Conservation (phyloP, 1,140 invertebrate genomes). For the Anagrus nilaparvatae region DNA sequence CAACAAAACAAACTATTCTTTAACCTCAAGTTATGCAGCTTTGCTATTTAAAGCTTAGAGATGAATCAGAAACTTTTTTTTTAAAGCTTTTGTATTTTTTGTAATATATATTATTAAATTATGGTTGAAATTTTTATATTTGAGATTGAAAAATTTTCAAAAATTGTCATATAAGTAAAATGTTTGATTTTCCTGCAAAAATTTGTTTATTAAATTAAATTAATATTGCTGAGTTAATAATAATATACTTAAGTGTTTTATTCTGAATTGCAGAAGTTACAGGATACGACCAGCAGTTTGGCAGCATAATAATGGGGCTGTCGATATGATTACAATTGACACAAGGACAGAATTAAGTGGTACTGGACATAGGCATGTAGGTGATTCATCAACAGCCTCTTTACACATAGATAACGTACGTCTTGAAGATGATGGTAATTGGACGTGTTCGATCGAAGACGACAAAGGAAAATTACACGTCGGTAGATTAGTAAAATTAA, state of each 20-base stretch:
- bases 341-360: constrained; percentile 39
- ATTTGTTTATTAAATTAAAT: no score
- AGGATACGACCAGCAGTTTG: constrained; percentile 39
- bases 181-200: no score
- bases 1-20: no score
- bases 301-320: constrained; percentile 38
- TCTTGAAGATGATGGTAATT: constrained; percentile 57
- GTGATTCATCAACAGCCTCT: constrained; percentile 46
- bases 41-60: no score
- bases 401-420: constrained; percentile 57
- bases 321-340: constrained; percentile 42
- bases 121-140: no score
- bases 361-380: constrained; percentile 41
- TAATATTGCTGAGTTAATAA: no score
- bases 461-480: constrained; percentile 47
- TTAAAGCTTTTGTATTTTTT: no score
- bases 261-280: constrained; percentile 29
- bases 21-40: no score
- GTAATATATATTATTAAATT: no score
- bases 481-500: constrained; percentile 51
- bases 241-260: constrained; percentile 15
- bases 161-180: no score
- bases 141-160: no score
- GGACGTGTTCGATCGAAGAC: constrained; percentile 56
- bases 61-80: no score